Percentiles rank a stretch among this genome's conserved stretches.
Evolutionary conservation across 2,113 vertebrate species (phyloP).

Genomic region (Hemiprocne comata): DNA sequence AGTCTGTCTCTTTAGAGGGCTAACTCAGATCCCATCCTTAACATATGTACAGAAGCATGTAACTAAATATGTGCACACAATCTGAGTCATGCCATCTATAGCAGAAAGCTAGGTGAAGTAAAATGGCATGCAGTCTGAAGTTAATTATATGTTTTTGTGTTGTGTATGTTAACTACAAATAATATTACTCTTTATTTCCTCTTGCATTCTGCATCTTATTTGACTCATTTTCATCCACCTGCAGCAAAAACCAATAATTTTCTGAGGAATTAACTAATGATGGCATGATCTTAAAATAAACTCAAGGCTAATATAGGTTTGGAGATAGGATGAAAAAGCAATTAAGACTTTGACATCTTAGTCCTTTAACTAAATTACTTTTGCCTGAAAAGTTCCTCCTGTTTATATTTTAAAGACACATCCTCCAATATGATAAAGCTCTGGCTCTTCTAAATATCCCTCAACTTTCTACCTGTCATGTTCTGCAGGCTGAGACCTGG

Average conservation of each 20-base stretch:
- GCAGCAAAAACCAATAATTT: neutral
- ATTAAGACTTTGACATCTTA: neutral
- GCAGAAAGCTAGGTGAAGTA: neutral
- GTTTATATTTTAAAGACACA: neutral
- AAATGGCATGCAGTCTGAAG: neutral
- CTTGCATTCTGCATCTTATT: neutral
- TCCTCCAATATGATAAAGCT: too few relatives aligned
- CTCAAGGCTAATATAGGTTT: neutral
- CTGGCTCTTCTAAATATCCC: too few relatives aligned
- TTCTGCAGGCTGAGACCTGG: too few relatives aligned
- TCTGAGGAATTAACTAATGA: neutral
- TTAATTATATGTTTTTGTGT: neutral
- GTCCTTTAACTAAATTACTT: neutral
- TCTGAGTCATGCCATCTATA: neutral
- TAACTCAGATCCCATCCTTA: neutral
- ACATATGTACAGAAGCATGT: neutral
- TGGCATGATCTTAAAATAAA: neutral
- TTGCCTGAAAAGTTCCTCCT: neutral
- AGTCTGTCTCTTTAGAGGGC: neutral
- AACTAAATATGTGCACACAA: neutral
- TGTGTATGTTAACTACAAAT: neutral
- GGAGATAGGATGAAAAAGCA: neutral
- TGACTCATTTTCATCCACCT: neutral
- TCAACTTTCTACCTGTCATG: too few relatives aligned
- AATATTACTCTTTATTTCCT: neutral